Evolutionary conservation across 2,797 vertebrate species (phyloP).

Genomic region (Phrynocephalus vlangalii): DNA sequence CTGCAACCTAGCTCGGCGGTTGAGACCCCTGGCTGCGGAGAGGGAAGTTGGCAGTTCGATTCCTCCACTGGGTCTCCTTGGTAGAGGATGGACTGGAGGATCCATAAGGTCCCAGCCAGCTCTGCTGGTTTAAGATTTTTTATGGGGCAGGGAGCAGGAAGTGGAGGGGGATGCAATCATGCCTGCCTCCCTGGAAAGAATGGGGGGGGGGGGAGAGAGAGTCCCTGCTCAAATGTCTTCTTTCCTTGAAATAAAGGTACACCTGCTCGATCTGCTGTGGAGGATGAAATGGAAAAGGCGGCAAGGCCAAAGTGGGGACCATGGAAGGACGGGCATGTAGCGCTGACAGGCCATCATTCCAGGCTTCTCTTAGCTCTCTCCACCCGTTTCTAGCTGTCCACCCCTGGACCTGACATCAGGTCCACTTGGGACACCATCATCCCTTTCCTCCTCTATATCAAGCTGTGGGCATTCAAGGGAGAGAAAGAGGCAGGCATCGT

Average conservation of each 20-base stretch:
- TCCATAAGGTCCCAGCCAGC: too few relatives aligned
- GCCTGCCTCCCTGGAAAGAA: background rate
- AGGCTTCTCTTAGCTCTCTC: slow-evolving; percentile 18
- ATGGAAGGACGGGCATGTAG: background rate
- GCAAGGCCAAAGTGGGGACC: background rate
- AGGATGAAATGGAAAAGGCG: background rate
- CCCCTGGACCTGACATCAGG: background rate
- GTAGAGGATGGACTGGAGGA: too few relatives aligned
- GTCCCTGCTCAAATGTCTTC: background rate
- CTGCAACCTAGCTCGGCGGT: background rate
- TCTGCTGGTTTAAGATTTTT: too few relatives aligned
- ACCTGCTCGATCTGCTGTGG: background rate
- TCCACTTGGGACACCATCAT: background rate
- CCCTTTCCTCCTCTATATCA: background rate
- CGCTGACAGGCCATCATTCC: background rate
- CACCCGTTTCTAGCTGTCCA: background rate
- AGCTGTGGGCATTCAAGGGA: background rate
- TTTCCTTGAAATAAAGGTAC: slow-evolving; percentile 26
- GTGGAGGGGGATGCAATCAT: background rate
- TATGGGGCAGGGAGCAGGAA: slow-evolving; percentile 12
- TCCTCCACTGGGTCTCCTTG: too few relatives aligned
- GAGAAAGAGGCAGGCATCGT: background rate
- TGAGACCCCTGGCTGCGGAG: too few relatives aligned
- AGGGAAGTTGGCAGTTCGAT: too few relatives aligned
- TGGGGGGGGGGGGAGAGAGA: background rate